Evolutionary conservation across 2,113 vertebrate species (phyloP).

Genomic region (Pedionomus torquatus): DNA sequence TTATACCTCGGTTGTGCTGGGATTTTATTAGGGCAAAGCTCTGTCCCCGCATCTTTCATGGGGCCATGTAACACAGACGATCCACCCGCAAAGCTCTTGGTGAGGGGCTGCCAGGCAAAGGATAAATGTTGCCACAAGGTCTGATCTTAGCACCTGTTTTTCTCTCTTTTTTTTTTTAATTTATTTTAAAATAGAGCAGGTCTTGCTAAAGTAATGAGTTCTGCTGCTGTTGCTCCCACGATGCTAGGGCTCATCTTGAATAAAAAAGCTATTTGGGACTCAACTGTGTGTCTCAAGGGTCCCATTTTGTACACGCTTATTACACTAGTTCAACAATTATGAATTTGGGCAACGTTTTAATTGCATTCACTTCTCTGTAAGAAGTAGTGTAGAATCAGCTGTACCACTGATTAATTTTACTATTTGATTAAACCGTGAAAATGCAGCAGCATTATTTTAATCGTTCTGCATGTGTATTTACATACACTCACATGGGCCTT

Average conservation of each 20-base stretch:
- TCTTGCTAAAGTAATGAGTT: constrained; percentile 50
- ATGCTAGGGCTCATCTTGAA: constrained; percentile 31
- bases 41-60: accelerated
- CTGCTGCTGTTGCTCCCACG: not conserved
- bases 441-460: constrained; percentile 31
- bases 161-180: not conserved
- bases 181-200: constrained; percentile 55
- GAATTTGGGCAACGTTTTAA: constrained; percentile 28
- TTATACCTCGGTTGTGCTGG: not conserved
- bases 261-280: constrained; percentile 32
- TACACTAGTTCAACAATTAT: constrained; percentile 20
- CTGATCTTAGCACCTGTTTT: not conserved
- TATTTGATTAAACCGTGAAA: constrained; percentile 42
- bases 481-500: not conserved
- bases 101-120: not conserved
- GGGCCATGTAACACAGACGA: not conserved
- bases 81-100: not conserved
- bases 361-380: constrained; percentile 13
- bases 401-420: constrained; percentile 18
- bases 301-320: not conserved
- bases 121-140: not conserved
- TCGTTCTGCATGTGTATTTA: not conserved
- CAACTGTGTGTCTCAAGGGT: not conserved
- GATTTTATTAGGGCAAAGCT: not conserved
- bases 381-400: not conserved